Percentiles rank a stretch among this genome's conserved stretches.
Conservation (phyloP, 2,113 vertebrate genomes). For the Vulpes ferrilata region DNA sequence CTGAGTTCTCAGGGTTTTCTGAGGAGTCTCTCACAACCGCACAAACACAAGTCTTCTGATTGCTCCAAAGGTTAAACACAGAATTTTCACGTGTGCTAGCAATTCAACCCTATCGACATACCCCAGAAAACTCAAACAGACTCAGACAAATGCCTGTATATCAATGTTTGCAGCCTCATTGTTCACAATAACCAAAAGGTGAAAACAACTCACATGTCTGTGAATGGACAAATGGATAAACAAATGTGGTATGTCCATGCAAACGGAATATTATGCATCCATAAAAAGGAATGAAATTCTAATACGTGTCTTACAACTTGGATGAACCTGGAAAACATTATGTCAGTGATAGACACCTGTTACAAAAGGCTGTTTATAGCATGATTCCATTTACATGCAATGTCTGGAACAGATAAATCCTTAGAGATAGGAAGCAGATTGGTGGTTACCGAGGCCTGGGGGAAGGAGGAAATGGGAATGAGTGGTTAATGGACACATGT, state of each 20-base stretch:
- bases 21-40: neutral
- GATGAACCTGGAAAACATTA: neutral
- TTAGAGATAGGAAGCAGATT: neutral
- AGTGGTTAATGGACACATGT: neutral
- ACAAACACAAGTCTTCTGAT: neutral
- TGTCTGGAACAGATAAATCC: neutral
- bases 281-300: neutral
- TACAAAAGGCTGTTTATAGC: neutral
- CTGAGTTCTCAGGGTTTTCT: neutral
- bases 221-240: neutral
- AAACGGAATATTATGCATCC: neutral
- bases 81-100: neutral
- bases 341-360: neutral
- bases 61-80: neutral
- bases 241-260: neutral
- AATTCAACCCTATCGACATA: neutral
- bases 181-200: neutral
- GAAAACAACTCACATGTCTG: neutral
- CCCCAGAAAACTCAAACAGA: neutral
- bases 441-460: neutral
- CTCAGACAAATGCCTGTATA: neutral
- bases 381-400: neutral
- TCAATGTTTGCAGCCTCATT: neutral
- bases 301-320: neutral
- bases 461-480: neutral